Evolutionary conservation across 2,113 vertebrate species (phyloP), one percentile per base, ranked within the genome.

Genomic region (Poeciliopsis prolifica): DNA sequence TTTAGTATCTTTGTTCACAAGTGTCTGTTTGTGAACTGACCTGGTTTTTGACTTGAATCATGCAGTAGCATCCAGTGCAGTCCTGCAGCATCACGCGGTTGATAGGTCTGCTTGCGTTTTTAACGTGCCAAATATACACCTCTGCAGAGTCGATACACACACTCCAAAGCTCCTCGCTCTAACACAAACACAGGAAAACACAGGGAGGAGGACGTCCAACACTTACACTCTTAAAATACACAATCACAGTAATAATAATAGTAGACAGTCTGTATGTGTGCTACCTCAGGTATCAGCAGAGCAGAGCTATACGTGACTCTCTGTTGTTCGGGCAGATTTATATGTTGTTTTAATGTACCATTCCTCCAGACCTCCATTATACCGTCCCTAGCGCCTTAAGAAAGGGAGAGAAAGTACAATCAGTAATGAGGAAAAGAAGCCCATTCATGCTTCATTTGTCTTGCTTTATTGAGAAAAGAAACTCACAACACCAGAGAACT

Each of bases 401-500:
- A 14, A 2, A 74, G 3, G 28, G 11, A 40, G 11, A 62, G 2
- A 44, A 42, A 29, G 17, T 2, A 72, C 0, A 62, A 28, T 61
- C n/a, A 24, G 22, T 5, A 17, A 40, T 24, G 0, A 44, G 29
- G 37, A 67, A 44, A 28, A 67, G 3, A 40, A 5, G 19, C 19
- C 9, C 8, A 14, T 44, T 64, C 2, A 42, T 5, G 3, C 65
- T 44, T 80, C 15, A 6, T 5, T 5, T 26, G 6, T 22, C 60
- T 44, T 22, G 24, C 24, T 66, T 3, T 13, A 37, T 28, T 1
- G 31, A 51, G 3, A 19, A 11, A 5, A 29, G 44, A 70, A 31
- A 97, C 98, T 95, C 88, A 99, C 98, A 97, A 93, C 96, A 98
- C 96, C 97, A 98, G 61, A 99, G 94, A 0, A 75, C 87, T 33